Percentiles rank a stretch among this genome's conserved stretches.
These are phyloP conservation scores for Clarias platycephalus DNA, from an alignment of 2,797 vertebrate species.

Conservation along the genomic window DNA sequence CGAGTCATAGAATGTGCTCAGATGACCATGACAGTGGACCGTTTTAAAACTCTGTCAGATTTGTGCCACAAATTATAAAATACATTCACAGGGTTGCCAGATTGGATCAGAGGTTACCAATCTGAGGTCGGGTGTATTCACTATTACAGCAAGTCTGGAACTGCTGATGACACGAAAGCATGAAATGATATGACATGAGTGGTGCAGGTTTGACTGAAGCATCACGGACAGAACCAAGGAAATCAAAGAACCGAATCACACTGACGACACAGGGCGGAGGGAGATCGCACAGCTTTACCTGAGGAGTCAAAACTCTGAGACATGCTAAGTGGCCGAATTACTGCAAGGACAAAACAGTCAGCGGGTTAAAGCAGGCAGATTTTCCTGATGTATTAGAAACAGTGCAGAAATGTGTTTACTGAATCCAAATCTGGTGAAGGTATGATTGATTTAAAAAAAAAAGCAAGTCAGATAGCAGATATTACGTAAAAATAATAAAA, in stretches of 20 bases:
- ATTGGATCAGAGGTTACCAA: neutral
- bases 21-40: neutral
- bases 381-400: neutral
- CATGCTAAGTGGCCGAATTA: conserved; percentile 94
- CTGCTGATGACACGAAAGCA: conserved; percentile 65
- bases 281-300: conserved; percentile 84
- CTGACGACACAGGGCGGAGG: conserved; percentile 67
- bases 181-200: conserved; percentile 66
- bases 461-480: neutral
- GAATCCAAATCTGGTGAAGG: neutral
- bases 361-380: conserved; percentile 48
- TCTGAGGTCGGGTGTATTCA: neutral
- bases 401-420: neutral
- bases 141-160: neutral
- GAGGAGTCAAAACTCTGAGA: conserved; percentile 99
- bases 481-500: neutral
- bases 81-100: neutral
- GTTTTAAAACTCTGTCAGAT: neutral
- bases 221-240: conserved; percentile 1
- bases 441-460: neutral
- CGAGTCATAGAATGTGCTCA: neutral
- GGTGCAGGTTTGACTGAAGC: neutral
- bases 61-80: neutral
- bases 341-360: conserved; percentile 85
- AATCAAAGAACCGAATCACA: conserved; percentile 66